Evolutionary conservation across 2,888 invertebrate genomes (phyloP).

Genomic region (Campopleginae sp.): DNA sequence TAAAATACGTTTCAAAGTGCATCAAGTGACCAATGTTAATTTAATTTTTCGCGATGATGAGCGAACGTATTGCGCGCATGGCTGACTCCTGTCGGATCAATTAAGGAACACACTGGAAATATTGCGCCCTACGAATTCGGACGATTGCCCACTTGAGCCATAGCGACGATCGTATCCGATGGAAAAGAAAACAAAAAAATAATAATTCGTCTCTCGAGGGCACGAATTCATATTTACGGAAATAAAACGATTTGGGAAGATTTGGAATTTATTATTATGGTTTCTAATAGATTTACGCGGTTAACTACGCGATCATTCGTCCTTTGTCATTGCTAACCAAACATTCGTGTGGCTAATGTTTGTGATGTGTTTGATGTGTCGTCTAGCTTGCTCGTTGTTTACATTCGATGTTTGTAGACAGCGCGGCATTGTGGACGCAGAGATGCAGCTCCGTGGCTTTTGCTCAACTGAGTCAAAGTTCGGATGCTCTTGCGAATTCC

Average conservation of each 20-base stretch:
- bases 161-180: not conserved
- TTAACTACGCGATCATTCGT: too few species aligned
- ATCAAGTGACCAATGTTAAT: not conserved
- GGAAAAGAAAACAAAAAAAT: not conserved
- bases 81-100: not conserved
- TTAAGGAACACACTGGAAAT: not conserved
- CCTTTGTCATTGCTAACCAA: too few species aligned
- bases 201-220: not conserved
- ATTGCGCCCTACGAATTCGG: not conserved
- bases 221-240: too few species aligned
- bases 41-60: slow-evolving; percentile 5
- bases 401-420: too few species aligned
- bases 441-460: too few species aligned
- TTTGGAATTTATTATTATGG: too few species aligned
- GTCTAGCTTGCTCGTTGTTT: too few species aligned
- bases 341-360: not conserved
- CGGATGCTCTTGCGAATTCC: too few species aligned
- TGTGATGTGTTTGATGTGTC: not conserved
- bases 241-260: too few species aligned
- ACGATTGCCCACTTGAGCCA: not conserved
- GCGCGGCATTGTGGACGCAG: too few species aligned
- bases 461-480: too few species aligned
- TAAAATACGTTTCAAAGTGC: not conserved
- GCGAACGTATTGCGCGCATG: not conserved
- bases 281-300: too few species aligned